A percentile compares a stretch with the other conserved stretches of the same genome.
Evolutionary conservation across 2,888 invertebrate species (phyloP).

Genomic region (Chelonus formosanus): DNA sequence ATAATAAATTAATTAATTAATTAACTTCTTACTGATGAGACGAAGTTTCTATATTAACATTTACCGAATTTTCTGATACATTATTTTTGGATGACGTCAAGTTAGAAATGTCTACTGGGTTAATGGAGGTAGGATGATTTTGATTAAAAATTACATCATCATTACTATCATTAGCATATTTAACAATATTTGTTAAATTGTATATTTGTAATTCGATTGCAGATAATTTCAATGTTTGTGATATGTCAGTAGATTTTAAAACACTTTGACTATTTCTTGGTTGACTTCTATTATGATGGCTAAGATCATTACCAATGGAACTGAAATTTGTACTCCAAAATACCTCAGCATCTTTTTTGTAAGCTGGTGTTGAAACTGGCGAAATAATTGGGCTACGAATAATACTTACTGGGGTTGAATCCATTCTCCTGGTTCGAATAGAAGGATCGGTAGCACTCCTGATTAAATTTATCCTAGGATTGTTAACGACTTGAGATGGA

Average conservation of each 20-base stretch:
- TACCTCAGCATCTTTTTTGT: background rate
- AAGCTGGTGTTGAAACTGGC: background rate
- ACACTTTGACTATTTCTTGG: background rate
- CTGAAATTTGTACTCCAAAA: background rate
- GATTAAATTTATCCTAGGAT: background rate
- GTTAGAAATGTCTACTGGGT: no score
- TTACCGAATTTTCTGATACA: no score
- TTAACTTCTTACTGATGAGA: no score
- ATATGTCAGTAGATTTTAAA: background rate
- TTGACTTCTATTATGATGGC: no score
- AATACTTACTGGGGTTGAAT: background rate
- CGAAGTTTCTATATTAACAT: no score
- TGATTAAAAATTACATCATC: background rate
- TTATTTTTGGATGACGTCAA: no score
- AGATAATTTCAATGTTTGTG: background rate
- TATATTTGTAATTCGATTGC: background rate
- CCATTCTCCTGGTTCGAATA: background rate
- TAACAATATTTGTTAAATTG: background rate
- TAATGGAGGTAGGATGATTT: no score
- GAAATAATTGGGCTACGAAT: background rate
- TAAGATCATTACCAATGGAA: background rate
- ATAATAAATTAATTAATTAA: no score
- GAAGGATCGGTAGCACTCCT: background rate
- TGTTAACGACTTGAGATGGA: background rate
- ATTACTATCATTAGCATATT: background rate